Base-by-base conservation (phyloP, 2,888 invertebrate species). In the Mechanitis messenoides region DNA sequence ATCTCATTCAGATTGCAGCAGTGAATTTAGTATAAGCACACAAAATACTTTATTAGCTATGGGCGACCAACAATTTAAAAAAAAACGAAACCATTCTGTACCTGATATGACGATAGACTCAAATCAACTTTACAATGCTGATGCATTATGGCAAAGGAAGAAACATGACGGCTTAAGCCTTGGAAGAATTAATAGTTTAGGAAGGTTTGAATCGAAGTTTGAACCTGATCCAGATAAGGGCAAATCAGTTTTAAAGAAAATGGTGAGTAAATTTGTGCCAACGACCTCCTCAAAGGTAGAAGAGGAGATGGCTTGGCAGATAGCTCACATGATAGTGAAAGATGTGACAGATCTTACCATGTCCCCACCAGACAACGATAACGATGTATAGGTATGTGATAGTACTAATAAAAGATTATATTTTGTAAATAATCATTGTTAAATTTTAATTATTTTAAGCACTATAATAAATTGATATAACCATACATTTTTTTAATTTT, bases 241-340 rank as follows among this genome's bases (percentile, higher is more conserved):
- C 65, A 84, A 79, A 63, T 91, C 91, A 59, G 84, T 88, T 53
- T 74, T 90, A 55, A 88, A 82, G 65, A 87, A 88, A 76, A 95
- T 95, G 74, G 93, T 97, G 65, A 94, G 93, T 75, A 94, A 93
- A 78, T 92, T 97, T 78, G 95, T 96, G 64, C 94, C 95, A 87
- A 92, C 94, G 71, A 95, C 94, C 59, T 95, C 96, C 77, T 95
- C 96, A 73, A 95, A 95, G 91, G 94, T 94, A 56, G 95, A 98
- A 85, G 98, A 98, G 85, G 98, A 98, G 83, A 94, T 98, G 92
- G 98, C 98, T 4, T 96, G 98, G 95, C 96, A 97, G 90, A 96
- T 98, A 68, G 98, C 98, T 35, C 96, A 97, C 85, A 97, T 97
- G 96, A 98, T 98, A 77, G 95, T 98, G 53, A 96, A 95, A 84